Base-by-base conservation (phyloP, 2,888 invertebrate species). In the Liopterus haemorrhoidalis region DNA sequence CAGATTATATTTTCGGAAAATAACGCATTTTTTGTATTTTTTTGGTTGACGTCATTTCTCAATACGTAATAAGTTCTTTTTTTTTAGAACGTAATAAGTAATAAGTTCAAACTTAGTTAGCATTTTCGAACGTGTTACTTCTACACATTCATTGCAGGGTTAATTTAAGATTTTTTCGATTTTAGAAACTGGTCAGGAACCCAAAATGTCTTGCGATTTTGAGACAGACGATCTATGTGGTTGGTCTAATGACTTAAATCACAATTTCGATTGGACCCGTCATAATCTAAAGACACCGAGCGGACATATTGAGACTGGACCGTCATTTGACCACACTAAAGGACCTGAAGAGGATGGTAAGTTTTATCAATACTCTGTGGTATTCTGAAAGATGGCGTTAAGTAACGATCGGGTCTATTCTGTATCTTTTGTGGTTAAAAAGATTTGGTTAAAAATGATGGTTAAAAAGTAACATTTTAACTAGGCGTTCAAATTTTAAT, bases 251-350 rank as follows among this genome's bases (percentile, higher is more conserved):
- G 85, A 85, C 46, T 70, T 77, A 0, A 68, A 71, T 1, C 78
- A 82, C 49, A 80, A 85, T 61, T 84, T 85, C 51, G 82, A 85
- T 54, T 90, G 89, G 89, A 70, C 61, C 8, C 70, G 85, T 8
- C 68, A 79, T 31, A 79, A 78, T 56, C 72, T 66, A 38, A 72
- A 71, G 33, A 82, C 83, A 0, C 81, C 82, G 0, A 81, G 80
- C 42, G 73, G 74, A 0, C 72, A 76, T 46, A 66, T 80, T 1
- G 75, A 75, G 1, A 86, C 87, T 0, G 87, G 89, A 3, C 88
- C 89, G 0, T 72, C 74, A 0, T 75, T 72, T 55, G 90, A 90
- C 60, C 89, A 90, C 56, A 89, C 89, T 0, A 70, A 74, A 6
- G 81, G 83, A 1, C 56, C 58, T 1, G 70, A 67, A 20, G 61